These are phyloP conservation scores for Polyommatus icarus DNA, from an alignment of 2,888 invertebrate species.

Conservation along the genomic window DNA sequence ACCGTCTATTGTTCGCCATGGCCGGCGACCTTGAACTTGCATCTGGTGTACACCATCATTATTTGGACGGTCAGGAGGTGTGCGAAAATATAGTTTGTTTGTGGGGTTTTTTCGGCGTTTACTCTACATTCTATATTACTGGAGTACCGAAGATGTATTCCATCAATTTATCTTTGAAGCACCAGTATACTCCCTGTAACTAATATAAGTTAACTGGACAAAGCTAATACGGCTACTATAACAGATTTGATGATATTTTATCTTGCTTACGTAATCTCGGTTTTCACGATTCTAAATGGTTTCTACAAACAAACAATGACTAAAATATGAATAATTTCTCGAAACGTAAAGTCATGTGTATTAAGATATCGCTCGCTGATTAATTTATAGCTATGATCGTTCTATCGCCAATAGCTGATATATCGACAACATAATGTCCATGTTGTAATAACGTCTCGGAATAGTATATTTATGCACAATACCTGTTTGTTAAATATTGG, in stretches of 20 bases:
- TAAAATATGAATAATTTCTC: background rate
- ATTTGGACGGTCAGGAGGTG: background rate
- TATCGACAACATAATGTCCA: background rate
- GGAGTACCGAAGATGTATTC: background rate
- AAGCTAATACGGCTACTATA: no score
- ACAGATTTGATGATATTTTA: no score
- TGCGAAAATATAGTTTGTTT: background rate
- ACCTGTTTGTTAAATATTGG: conserved; percentile 8
- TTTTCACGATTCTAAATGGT: no score
- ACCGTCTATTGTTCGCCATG: conserved; percentile 5
- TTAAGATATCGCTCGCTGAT: background rate
- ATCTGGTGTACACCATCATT: background rate
- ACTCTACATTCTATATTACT: background rate
- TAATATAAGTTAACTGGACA: no score
- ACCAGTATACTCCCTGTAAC: no score
- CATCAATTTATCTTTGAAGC: background rate
- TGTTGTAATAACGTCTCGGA: background rate
- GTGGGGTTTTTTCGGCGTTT: background rate
- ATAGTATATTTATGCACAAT: conserved; percentile 4
- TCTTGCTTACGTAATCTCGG: no score
- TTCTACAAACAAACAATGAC: no score
- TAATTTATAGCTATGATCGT: background rate
- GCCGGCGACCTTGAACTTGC: background rate
- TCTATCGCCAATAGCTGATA: background rate
- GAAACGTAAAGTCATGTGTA: background rate